Percentiles rank a stretch among this genome's conserved stretches.
Evolutionary conservation across 2,888 invertebrate genomes (phyloP).

Genomic region (Rhamphomyia laevipes): DNA sequence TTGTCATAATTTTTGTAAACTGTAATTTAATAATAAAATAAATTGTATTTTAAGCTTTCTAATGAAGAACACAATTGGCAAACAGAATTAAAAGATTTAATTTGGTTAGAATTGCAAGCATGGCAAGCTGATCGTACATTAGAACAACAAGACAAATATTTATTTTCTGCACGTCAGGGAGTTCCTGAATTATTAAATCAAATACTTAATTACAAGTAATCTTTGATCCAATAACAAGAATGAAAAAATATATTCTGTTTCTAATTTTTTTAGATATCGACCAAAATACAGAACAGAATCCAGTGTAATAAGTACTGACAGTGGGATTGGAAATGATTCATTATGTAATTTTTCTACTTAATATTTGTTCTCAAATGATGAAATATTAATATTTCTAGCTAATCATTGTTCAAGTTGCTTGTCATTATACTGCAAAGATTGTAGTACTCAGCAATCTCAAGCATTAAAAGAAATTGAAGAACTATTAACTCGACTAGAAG

Average conservation of each 20-base stretch:
- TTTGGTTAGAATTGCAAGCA: conserved; percentile 86
- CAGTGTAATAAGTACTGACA: conserved; percentile 31
- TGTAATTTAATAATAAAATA: conserved; percentile 1
- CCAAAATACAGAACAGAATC: conserved; percentile 27
- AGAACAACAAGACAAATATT: conserved; percentile 64
- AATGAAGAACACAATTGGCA: conserved; percentile 81
- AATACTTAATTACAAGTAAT: conserved; percentile 62
- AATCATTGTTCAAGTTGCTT: conserved; percentile 52
- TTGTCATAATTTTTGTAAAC: conserved; percentile 2
- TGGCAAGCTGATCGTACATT: conserved; percentile 64
- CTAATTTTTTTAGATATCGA: conserved; percentile 21
- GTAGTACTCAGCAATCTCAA: conserved; percentile 57
- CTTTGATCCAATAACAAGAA: neutral
- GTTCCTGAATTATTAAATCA: conserved; percentile 59
- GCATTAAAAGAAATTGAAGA: conserved; percentile 64
- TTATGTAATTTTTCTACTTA: too few relatives aligned
- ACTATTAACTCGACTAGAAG: conserved; percentile 59
- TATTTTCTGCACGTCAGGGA: conserved; percentile 59
- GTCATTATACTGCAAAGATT: conserved; percentile 57
- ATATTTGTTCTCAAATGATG: neutral
- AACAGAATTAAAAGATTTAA: conserved; percentile 76
- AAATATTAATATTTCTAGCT: conserved; percentile 19
- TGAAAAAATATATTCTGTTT: neutral
- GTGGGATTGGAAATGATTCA: conserved; percentile 19
- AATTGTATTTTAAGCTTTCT: conserved; percentile 47